A percentile compares a stretch with the other conserved stretches of the same genome.
Evolutionary conservation across 2,113 vertebrate genomes (phyloP).

Genomic region (Sturnus vulgaris): DNA sequence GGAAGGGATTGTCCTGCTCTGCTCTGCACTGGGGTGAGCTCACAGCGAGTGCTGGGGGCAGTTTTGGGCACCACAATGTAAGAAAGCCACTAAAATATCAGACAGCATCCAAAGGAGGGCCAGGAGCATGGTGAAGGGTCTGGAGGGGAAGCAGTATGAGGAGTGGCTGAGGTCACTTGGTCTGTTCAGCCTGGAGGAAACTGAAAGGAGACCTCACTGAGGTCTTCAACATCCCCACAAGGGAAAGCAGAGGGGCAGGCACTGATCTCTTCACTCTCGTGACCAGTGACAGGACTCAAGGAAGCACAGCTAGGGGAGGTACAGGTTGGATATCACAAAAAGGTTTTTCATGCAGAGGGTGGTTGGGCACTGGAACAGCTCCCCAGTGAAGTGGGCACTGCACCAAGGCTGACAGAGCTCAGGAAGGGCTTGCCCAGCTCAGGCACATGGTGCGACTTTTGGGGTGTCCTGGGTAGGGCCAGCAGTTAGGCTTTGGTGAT

Average conservation of each 20-base stretch:
- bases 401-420: not conserved
- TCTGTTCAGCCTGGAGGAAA: not conserved
- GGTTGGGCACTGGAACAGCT: not conserved
- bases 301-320: accelerated
- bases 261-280: not conserved
- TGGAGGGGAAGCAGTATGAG: not conserved
- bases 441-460: not conserved
- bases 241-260: not conserved
- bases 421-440: not conserved
- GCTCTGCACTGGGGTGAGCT: not conserved
- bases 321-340: not conserved
- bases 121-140: not conserved
- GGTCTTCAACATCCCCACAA: not conserved
- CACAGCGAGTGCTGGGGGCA: not conserved
- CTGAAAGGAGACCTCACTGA: not conserved
- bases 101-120: not conserved
- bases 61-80: not conserved
- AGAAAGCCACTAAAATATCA: not conserved
- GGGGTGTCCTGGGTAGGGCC: not conserved
- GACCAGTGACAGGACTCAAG: not conserved
- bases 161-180: not conserved
- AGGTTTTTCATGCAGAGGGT: not conserved
- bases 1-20: not conserved
- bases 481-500: not conserved
- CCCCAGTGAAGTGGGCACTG: not conserved